Conservation (phyloP, 2,797 vertebrate species). For the Notolabrus celidotus region DNA sequence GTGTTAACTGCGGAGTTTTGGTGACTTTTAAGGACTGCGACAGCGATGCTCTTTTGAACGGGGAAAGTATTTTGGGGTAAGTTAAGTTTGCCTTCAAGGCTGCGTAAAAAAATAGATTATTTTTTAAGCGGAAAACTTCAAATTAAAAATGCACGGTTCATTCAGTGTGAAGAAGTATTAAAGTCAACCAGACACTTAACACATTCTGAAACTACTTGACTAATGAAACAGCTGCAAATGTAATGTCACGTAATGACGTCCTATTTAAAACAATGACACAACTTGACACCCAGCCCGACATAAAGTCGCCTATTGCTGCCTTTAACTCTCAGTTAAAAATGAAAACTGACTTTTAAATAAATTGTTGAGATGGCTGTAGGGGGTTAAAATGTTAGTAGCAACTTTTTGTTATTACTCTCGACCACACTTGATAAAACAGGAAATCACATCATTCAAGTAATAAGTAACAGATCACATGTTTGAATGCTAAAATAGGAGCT, state of each 20-base stretch:
- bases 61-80: constrained; percentile 46
- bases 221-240: background rate
- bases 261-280: background rate
- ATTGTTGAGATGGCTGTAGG: too few relatives aligned
- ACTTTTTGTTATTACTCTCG: too few relatives aligned
- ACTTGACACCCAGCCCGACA: background rate
- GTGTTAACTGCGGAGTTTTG: constrained; percentile 17
- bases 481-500: too few relatives aligned
- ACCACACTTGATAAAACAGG: too few relatives aligned
- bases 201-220: background rate
- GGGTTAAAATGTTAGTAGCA: too few relatives aligned
- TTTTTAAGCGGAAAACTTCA: constrained; percentile 4
- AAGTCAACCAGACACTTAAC: background rate
- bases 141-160: too few relatives aligned
- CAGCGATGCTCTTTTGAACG: constrained; percentile 39
- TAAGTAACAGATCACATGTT: too few relatives aligned
- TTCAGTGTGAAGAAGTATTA: background rate
- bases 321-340: background rate
- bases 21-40: constrained; percentile 3
- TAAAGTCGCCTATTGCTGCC: background rate
- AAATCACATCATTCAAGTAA: too few relatives aligned
- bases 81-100: background rate
- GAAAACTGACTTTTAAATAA: too few relatives aligned
- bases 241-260: constrained; percentile 14
- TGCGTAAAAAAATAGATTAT: background rate